phyloP scores from a whole-genome alignment of 2,113 vertebrate species.

The Speoplatyrhinus poulsoni region DNA sequence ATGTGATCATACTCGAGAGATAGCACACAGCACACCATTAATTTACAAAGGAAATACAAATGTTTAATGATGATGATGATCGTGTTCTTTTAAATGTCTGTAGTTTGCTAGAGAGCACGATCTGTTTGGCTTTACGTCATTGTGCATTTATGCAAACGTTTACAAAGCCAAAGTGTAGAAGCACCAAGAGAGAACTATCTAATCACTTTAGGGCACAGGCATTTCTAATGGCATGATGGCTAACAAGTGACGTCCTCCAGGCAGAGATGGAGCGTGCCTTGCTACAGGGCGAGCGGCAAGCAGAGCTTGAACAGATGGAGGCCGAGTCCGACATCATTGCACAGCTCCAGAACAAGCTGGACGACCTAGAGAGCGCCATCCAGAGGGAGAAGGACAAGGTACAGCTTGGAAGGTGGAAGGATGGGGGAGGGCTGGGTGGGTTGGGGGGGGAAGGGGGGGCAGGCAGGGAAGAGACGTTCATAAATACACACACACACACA shows the following conservation, averaged over 20 bases:
- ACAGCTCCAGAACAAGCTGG: slow-evolving; percentile 88
- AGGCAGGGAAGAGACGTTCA: neutral
- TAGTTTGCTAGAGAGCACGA: too few relatives aligned
- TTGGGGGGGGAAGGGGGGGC: neutral
- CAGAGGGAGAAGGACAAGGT: slow-evolving; percentile 93
- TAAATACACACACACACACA: slow-evolving; percentile 16
- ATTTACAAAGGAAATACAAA: too few relatives aligned
- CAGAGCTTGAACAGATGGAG: slow-evolving; percentile 82
- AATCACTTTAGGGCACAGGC: neutral
- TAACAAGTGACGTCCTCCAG: slow-evolving; percentile 61
- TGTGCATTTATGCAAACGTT: too few relatives aligned
- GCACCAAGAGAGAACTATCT: too few relatives aligned
- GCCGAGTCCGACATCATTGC: slow-evolving; percentile 81
- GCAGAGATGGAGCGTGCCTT: slow-evolving; percentile 93
- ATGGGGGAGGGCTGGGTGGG: neutral
- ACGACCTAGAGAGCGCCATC: slow-evolving; percentile 83
- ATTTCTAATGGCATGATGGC: neutral
- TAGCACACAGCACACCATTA: too few relatives aligned
- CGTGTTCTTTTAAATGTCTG: too few relatives aligned
- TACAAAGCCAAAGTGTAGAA: too few relatives aligned
- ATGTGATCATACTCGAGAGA: too few relatives aligned
- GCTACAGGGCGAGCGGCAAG: slow-evolving; percentile 89
- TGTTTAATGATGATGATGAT: too few relatives aligned
- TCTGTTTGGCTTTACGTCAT: too few relatives aligned
- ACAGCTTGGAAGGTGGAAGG: slow-evolving; percentile 20